A percentile compares a stretch with the other conserved stretches of the same genome.
phyloP scores from a whole-genome alignment of 2,888 invertebrate species.

The Liopterus haemorrhoidalis region DNA sequence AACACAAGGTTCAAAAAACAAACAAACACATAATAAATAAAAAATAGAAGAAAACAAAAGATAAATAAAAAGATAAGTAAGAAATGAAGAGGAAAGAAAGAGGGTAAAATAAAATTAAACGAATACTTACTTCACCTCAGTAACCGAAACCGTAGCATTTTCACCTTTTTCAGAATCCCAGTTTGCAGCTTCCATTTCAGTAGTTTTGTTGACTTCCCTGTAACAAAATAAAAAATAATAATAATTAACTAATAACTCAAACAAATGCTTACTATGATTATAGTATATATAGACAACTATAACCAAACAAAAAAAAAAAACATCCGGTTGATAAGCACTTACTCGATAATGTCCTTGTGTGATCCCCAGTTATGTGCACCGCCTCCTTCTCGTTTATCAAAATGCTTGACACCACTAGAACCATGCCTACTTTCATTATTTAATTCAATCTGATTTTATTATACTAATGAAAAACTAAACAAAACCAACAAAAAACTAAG shows the following conservation, averaged over 20 bases:
- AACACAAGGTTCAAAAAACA: constrained; percentile 14
- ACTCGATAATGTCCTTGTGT: constrained; percentile 83
- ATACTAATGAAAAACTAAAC: constrained; percentile 1
- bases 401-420: constrained; percentile 78
- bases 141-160: too few relatives aligned
- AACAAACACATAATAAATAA: neutral
- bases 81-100: too few relatives aligned
- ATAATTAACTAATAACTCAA: neutral
- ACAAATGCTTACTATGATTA: neutral
- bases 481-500: constrained; percentile 6
- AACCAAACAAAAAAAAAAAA: constrained; percentile 8
- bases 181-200: too few relatives aligned
- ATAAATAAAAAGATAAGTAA: constrained; percentile 3
- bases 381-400: constrained; percentile 90
- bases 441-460: constrained; percentile 13
- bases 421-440: constrained; percentile 49
- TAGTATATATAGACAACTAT: neutral
- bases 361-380: constrained; percentile 96
- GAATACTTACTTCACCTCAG: too few relatives aligned
- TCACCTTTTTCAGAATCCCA: too few relatives aligned
- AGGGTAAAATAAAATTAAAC: too few relatives aligned
- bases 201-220: too few relatives aligned
- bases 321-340: too few relatives aligned
- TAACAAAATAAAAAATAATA: constrained; percentile 1
- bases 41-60: constrained; percentile 2